These are phyloP conservation scores for Adelosebastes latens DNA, from an alignment of 2,797 vertebrate species.

Conservation along the genomic window DNA sequence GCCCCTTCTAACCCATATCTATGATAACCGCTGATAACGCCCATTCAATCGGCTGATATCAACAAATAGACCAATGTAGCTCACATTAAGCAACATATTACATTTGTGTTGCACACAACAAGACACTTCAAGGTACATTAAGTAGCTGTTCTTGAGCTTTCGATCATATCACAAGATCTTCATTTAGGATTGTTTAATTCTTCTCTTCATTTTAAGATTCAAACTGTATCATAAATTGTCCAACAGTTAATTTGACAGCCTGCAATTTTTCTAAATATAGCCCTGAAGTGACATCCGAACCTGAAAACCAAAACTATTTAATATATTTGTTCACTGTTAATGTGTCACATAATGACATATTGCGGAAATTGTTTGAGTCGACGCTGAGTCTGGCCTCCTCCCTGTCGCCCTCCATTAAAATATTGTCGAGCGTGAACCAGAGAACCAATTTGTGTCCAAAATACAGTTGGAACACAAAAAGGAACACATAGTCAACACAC, in stretches of 20 bases:
- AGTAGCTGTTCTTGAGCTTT: background rate
- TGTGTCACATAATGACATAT: background rate
- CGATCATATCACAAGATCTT: background rate
- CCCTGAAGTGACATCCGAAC: background rate
- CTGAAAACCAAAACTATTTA: background rate
- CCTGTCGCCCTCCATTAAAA: constrained; percentile 9
- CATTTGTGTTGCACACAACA: background rate
- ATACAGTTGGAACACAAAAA: background rate
- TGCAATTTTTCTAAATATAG: background rate
- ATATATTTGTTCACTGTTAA: background rate
- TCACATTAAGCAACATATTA: background rate
- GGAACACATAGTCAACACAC: background rate
- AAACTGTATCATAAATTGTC: background rate
- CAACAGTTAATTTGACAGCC: background rate
- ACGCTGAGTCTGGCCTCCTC: background rate
- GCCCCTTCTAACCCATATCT: background rate
- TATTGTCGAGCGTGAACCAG: background rate
- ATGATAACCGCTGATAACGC: background rate
- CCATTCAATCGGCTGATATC: background rate
- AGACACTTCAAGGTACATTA: background rate
- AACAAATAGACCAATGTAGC: background rate
- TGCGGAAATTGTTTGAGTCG: constrained; percentile 5
- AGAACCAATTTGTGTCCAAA: background rate
- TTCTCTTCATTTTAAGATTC: background rate
- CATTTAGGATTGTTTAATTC: background rate